phyloP scores from a whole-genome alignment of 2,888 invertebrate genomes.

The Nephrotoma appendiculata region DNA sequence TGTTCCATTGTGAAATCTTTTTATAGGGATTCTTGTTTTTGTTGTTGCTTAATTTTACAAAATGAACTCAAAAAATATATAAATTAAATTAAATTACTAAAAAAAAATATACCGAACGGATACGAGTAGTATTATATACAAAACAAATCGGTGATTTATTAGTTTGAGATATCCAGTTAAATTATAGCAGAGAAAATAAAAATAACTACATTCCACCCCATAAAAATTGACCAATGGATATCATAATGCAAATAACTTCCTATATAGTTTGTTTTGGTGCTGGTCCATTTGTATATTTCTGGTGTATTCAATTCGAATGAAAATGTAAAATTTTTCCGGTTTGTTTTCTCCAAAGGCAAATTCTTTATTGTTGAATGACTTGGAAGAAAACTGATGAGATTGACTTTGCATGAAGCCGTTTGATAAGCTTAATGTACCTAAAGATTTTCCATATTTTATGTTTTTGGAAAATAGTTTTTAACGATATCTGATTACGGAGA shows the following conservation, averaged over 20 bases:
- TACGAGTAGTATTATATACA: not conserved
- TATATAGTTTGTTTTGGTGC: not conserved
- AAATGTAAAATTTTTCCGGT: not conserved
- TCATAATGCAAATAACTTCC: conserved; percentile 4
- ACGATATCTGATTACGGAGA: too few relatives aligned
- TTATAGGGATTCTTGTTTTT: not conserved
- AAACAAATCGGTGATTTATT: not conserved
- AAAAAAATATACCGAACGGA: not conserved
- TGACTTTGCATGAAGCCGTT: not conserved
- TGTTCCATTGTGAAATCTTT: not conserved
- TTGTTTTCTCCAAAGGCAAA: not conserved
- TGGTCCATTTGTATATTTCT: not conserved
- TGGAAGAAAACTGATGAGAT: not conserved
- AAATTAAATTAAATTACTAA: not conserved
- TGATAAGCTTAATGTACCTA: not conserved
- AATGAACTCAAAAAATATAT: not conserved
- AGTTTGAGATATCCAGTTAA: not conserved
- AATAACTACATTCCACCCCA: conserved; percentile 2
- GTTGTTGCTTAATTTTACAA: not conserved
- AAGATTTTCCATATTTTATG: not conserved
- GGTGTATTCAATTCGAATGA: not conserved
- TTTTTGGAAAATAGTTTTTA: not conserved
- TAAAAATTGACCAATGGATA: conserved; percentile 3
- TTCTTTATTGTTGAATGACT: not conserved
- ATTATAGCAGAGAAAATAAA: not conserved